These are phyloP conservation scores for Idaea straminata DNA, from an alignment of 2,888 invertebrate genomes.

Conservation along the genomic window DNA sequence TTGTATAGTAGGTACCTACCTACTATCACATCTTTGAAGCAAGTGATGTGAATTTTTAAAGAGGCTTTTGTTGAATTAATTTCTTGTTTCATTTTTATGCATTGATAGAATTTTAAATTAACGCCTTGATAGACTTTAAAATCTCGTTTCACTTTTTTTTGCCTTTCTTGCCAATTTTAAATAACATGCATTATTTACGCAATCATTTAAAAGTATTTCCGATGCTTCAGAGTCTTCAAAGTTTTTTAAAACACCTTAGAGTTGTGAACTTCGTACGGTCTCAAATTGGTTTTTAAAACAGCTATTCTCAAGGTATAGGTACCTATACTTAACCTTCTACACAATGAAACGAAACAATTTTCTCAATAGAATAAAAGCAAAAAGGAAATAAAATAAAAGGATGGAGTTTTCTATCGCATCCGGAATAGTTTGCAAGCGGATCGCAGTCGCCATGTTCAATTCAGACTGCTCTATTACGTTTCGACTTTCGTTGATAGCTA, in stretches of 20 bases:
- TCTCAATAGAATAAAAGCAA: slow-evolving; percentile 65
- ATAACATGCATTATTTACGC: too few relatives aligned
- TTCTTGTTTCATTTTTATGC: background rate
- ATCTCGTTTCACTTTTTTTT: background rate
- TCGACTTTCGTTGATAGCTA: slow-evolving; percentile 9
- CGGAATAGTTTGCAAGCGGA: slow-evolving; percentile 73
- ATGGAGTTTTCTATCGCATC: slow-evolving; percentile 71
- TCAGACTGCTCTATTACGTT: slow-evolving; percentile 54
- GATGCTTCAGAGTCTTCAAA: background rate
- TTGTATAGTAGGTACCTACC: background rate
- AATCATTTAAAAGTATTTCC: background rate
- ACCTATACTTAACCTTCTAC: slow-evolving; percentile 12
- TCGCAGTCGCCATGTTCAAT: slow-evolving; percentile 70
- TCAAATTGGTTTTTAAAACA: background rate
- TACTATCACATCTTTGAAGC: background rate
- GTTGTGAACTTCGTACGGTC: background rate
- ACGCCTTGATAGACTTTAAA: background rate
- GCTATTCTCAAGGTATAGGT: slow-evolving; percentile 8
- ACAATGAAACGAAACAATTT: slow-evolving; percentile 58
- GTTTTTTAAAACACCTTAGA: background rate
- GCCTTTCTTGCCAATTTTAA: background rate
- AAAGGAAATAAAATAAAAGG: slow-evolving; percentile 70
- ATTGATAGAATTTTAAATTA: background rate
- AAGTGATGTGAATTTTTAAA: background rate
- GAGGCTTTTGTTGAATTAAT: background rate